Evolutionary conservation across 2,113 vertebrate species (phyloP).

Genomic region (Amblyornis subalaris): DNA sequence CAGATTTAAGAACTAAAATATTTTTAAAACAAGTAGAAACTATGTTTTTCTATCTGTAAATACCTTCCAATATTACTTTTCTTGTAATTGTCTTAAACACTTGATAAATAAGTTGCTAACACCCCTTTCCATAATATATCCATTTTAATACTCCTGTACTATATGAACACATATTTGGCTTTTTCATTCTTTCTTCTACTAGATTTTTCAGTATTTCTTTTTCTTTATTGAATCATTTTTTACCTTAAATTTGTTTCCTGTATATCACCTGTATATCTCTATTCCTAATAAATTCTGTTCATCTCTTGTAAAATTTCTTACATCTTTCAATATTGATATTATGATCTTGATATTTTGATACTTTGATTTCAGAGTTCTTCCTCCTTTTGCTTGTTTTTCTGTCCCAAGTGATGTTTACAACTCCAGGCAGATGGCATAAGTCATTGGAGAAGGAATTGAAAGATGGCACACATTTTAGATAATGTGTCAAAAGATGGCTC

Average conservation of each 20-base stretch:
- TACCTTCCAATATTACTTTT: not conserved
- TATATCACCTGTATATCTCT: not conserved
- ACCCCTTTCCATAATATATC: not conserved
- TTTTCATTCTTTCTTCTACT: not conserved
- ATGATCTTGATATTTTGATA: not conserved
- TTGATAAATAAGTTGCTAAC: not conserved
- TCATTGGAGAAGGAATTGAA: not conserved
- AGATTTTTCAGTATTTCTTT: not conserved
- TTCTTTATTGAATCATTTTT: not conserved
- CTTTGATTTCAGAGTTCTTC: not conserved
- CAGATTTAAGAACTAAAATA: not conserved
- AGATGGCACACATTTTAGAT: not conserved
- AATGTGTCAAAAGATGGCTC: not conserved
- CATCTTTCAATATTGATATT: not conserved
- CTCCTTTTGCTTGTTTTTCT: not conserved
- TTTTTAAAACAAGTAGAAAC: not conserved
- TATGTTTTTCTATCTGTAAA: not conserved
- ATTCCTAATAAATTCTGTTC: not conserved
- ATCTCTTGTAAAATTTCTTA: not conserved
- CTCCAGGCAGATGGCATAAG: not conserved
- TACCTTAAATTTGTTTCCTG: not conserved
- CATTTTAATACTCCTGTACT: not conserved
- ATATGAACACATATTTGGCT: not conserved
- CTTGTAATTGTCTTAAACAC: not conserved
- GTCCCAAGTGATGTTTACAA: not conserved